Conservation (phyloP, 2,113 vertebrate genomes). For the Scalopus aquaticus region DNA sequence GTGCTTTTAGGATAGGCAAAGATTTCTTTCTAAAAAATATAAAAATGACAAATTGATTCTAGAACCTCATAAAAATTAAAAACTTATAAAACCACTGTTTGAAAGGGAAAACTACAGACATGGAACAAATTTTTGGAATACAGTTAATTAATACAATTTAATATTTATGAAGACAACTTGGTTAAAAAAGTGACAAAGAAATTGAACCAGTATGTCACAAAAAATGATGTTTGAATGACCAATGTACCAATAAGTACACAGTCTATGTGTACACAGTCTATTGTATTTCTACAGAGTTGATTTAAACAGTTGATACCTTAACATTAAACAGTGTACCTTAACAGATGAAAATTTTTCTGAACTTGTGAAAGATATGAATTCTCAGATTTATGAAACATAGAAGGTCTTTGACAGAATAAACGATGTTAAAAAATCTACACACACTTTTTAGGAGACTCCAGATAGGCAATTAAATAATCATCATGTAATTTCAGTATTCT, state of each 20-base stretch:
- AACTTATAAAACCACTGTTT: not conserved
- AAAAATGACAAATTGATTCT: not conserved
- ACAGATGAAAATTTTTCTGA: not conserved
- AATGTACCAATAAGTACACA: not conserved
- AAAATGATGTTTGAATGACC: not conserved
- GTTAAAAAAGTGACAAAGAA: not conserved
- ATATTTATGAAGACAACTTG: too few relatives aligned
- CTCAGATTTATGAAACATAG: not conserved
- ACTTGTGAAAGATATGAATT: not conserved
- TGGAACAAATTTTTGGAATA: not conserved
- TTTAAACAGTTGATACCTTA: not conserved
- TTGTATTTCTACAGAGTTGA: not conserved
- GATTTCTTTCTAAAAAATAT: not conserved
- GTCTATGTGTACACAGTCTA: not conserved
- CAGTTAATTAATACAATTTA: too few relatives aligned
- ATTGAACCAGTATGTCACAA: not conserved
- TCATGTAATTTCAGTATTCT: not conserved
- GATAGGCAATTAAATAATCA: not conserved
- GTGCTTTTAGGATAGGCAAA: not conserved
- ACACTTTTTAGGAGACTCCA: not conserved
- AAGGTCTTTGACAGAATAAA: not conserved
- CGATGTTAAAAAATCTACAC: not conserved
- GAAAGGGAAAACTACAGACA: not conserved
- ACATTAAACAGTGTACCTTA: not conserved
- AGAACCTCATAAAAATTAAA: not conserved